phyloP scores from a whole-genome alignment of 2,888 invertebrate genomes.

The Siphlonurus alternatus region DNA sequence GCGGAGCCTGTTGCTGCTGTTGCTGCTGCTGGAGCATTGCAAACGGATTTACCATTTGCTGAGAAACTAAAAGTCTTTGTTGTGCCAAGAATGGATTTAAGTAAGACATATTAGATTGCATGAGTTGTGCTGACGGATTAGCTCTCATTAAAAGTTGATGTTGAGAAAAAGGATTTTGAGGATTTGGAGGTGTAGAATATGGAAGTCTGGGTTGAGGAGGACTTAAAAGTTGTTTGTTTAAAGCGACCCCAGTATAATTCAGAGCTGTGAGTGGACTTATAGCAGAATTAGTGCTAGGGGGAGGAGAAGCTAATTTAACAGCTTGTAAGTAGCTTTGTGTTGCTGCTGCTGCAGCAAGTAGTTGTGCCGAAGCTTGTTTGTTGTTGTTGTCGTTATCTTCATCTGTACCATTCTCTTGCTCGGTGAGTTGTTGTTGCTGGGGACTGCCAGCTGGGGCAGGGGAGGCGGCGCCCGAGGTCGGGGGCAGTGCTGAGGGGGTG shows the following conservation, averaged over 20 bases:
- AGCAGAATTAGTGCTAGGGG: not conserved
- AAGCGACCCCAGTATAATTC: conserved; percentile 50
- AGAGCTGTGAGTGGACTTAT: conserved; percentile 39
- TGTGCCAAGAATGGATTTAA: not conserved
- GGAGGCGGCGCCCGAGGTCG: not conserved
- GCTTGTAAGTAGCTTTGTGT: not conserved
- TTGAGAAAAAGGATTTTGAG: conserved; percentile 15
- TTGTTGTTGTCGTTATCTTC: conserved; percentile 2
- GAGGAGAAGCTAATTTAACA: not conserved
- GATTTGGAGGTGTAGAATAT: conserved; percentile 9
- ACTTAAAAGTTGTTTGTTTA: conserved; percentile 42
- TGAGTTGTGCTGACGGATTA: conserved; percentile 10
- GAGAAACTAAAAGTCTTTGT: not conserved
- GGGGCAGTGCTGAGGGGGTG: conserved; percentile 5
- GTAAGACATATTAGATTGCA: not conserved
- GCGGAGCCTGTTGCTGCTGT: not conserved
- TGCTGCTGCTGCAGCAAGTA: not conserved
- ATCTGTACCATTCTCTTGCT: not conserved
- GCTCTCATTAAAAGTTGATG: conserved; percentile 17
- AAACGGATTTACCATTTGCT: not conserved
- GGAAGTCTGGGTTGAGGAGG: conserved; percentile 14
- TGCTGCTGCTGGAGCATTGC: not conserved
- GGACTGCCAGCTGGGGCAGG: not conserved
- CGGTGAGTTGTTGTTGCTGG: not conserved
- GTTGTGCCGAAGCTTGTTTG: not conserved